A percentile compares a stretch with the other conserved stretches of the same genome.
These are phyloP conservation scores for Drosophila novamexicana DNA, from an alignment of 1,140 invertebrate species.

Conservation along the genomic window DNA sequence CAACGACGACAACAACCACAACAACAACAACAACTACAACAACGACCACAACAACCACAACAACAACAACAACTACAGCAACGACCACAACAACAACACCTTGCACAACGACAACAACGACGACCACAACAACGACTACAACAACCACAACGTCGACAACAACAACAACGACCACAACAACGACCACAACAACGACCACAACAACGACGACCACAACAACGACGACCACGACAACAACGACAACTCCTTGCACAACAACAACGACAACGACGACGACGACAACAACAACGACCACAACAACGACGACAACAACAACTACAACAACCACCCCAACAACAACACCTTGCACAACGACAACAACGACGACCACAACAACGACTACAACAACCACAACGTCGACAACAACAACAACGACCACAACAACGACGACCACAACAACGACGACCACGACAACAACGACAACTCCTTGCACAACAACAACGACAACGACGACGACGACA, in stretches of 20 bases:
- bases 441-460: not conserved
- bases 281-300: too few relatives aligned
- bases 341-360: not conserved
- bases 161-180: conserved; percentile 10
- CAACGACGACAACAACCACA: not conserved
- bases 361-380: not conserved
- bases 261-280: too few relatives aligned
- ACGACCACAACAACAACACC: conserved; percentile 11
- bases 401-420: not conserved
- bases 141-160: conserved; percentile 18
- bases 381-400: too few relatives aligned
- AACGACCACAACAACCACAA: not conserved
- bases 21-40: conserved; percentile 4
- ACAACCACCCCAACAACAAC: conserved; percentile 1
- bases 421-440: not conserved
- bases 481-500: not conserved
- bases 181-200: not conserved
- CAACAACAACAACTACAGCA: not conserved
- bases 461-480: conserved; percentile 1
- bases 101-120: conserved; percentile 2
- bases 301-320: too few relatives aligned
- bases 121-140: conserved; percentile 13
- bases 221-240: too few relatives aligned
- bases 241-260: too few relatives aligned
- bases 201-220: too few relatives aligned